Conservation (phyloP, 2,888 invertebrate genomes). For the Patella pellucida region DNA sequence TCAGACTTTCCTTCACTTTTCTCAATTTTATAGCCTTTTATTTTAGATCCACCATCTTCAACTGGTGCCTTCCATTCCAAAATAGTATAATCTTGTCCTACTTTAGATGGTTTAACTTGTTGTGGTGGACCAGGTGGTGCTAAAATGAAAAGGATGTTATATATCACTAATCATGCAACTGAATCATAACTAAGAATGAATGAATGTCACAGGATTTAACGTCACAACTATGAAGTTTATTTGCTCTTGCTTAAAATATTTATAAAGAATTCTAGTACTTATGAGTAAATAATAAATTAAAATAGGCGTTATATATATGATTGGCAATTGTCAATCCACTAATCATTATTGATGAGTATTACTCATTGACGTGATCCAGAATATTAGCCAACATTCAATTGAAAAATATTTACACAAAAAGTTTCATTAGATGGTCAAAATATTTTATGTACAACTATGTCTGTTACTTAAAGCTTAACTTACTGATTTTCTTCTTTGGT, state of each 20-base stretch:
- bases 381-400: too few relatives aligned
- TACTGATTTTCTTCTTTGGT: conserved; percentile 50
- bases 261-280: too few relatives aligned
- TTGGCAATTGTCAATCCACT: too few relatives aligned
- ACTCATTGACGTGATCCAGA: too few relatives aligned
- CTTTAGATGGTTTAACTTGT: conserved; percentile 21
- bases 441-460: too few relatives aligned
- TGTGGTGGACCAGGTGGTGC: conserved; percentile 29
- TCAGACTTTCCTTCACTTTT: conserved; percentile 24
- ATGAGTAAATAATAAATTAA: too few relatives aligned
- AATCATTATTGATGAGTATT: too few relatives aligned
- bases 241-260: background rate
- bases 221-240: background rate
- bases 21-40: conserved; percentile 44
- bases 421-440: too few relatives aligned
- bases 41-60: conserved; percentile 50
- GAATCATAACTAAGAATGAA: background rate
- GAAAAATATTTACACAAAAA: too few relatives aligned
- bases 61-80: conserved; percentile 64
- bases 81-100: conserved; percentile 25
- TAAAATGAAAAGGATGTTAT: conserved; percentile 5
- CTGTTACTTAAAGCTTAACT: conserved; percentile 23
- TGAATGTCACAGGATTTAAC: background rate
- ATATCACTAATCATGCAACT: background rate
- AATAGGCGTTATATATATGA: too few relatives aligned